Evolutionary conservation across 2,888 invertebrate species (phyloP).

Genomic region (Eupithecia exiguata): DNA sequence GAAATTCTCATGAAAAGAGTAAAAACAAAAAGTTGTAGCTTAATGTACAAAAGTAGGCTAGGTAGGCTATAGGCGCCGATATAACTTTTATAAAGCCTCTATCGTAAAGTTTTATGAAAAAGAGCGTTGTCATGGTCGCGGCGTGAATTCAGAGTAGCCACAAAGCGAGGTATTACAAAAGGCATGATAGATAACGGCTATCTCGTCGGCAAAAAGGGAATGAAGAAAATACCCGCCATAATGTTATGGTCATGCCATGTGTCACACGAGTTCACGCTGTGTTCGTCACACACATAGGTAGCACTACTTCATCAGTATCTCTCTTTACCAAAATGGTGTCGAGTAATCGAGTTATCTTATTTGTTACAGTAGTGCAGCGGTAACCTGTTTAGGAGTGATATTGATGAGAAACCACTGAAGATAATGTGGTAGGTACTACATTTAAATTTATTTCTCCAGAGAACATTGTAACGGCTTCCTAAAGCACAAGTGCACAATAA

Average conservation of each 20-base stretch:
- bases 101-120: slow-evolving; percentile 19
- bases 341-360: neutral
- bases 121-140: slow-evolving; percentile 17
- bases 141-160: slow-evolving; percentile 34
- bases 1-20: neutral
- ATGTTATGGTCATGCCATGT: slow-evolving; percentile 66
- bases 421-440: no score
- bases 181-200: slow-evolving; percentile 64
- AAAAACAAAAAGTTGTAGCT: neutral
- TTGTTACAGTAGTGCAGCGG: neutral
- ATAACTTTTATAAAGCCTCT: slow-evolving; percentile 10
- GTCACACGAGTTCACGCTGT: slow-evolving; percentile 49
- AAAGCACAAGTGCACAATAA: no score
- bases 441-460: no score
- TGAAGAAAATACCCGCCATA: slow-evolving; percentile 70
- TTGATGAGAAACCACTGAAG: no score
- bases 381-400: no score
- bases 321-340: neutral
- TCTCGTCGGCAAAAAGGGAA: slow-evolving; percentile 62
- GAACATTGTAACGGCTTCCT: no score
- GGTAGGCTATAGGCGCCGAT: neutral
- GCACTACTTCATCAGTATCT: slow-evolving; percentile 2
- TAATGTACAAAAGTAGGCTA: slow-evolving; percentile 3
- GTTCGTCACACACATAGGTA: slow-evolving; percentile 42
- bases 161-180: slow-evolving; percentile 47